Base-by-base conservation (phyloP, 2,113 vertebrate genomes). In the Calidris pugnax region DNA sequence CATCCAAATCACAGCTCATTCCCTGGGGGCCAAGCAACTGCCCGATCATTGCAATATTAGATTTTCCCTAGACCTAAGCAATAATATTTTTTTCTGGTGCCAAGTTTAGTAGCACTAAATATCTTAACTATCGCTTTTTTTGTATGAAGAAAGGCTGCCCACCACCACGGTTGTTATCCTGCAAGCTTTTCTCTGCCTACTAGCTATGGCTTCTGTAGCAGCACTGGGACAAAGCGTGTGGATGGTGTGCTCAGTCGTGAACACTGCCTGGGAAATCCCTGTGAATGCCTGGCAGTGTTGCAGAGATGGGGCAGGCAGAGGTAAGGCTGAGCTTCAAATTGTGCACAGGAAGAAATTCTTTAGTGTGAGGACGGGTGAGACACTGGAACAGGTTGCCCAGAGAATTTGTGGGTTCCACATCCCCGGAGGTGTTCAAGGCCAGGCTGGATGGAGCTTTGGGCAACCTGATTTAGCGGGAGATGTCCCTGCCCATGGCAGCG, bases 161-260 rank as follows among this genome's bases (percentile, higher is more conserved):
- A 51, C 15, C 14, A 24, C 71, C 45, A 18, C 0, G 1, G 57
- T 12, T 85, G 22, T 47, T 87, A 62, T n/a, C 91, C 18, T 63
- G 45, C 23, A 83, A 43, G 45, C 1, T 9, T 64, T 83, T 72
- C 37, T 83, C 23, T 43, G 5, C 3, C 1, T 33, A 55, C 19
- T 1, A 1, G 21, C 56, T 22, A 35, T 82, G 14, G 2, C 9
- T 84, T 47, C 50, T 56, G 8, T 20, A 51, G 74, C 35, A 76
- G 53, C 13, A 16, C 19, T 37, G 50, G 28, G 33, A 24, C 18
- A 67, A 50, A 4, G 1, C 1, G 0, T 33, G 26, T 80, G 50
- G 33, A 85, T 32, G 64, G 17, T 0, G 0, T 17, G 27, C 17
- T 26, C 32, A 12, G 32, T 21, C 35, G 24, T 5, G 18, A 67